phyloP scores from a whole-genome alignment of 2,888 invertebrate species.

The Pteria penguin region DNA sequence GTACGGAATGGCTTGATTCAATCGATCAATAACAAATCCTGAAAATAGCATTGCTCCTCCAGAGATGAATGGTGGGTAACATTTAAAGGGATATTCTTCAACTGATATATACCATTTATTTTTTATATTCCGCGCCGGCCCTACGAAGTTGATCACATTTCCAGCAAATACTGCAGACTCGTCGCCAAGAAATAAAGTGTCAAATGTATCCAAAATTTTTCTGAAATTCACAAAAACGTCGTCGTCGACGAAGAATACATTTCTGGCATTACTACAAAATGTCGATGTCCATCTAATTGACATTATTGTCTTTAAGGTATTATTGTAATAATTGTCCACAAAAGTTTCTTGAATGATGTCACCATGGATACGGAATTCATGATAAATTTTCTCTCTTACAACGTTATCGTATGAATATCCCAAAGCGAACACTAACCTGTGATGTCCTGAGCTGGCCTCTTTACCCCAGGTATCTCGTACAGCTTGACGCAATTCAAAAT shows the following conservation, averaged over 20 bases:
- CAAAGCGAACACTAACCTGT: no score
- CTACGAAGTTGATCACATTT: neutral
- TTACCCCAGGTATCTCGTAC: no score
- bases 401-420: no score
- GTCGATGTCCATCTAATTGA: neutral
- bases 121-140: neutral
- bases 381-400: no score
- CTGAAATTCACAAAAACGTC: slow-evolving; percentile 11
- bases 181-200: neutral
- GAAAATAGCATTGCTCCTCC: no score
- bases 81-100: slow-evolving; percentile 11
- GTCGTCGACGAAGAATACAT: slow-evolving; percentile 24
- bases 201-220: neutral
- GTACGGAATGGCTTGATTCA: no score
- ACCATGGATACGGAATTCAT: no score
- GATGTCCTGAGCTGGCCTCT: no score
- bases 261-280: neutral
- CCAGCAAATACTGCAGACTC: neutral
- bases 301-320: slow-evolving; percentile 23
- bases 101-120: slow-evolving; percentile 10
- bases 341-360: slow-evolving; percentile 24
- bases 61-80: neutral
- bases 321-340: slow-evolving; percentile 3
- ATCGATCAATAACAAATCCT: no score
- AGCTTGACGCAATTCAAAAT: no score